Percentiles rank a stretch among this genome's conserved stretches.
These are phyloP conservation scores for Maniola jurtina DNA, from an alignment of 1,140 invertebrate genomes.

Conservation along the genomic window DNA sequence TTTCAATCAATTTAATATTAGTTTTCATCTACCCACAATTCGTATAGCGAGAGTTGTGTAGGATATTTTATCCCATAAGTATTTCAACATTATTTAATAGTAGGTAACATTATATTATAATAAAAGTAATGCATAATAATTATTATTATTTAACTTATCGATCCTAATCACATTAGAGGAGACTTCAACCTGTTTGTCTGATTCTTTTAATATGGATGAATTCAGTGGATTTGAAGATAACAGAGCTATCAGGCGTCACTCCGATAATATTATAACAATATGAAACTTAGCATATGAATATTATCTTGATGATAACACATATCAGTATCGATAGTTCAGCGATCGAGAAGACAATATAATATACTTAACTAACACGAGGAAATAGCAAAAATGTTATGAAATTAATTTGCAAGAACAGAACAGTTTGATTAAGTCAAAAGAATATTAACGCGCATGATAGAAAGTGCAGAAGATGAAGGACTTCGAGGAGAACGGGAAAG, in stretches of 20 bases:
- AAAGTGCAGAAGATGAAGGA: constrained; percentile 23
- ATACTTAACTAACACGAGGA: neutral
- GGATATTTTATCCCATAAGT: too few species aligned
- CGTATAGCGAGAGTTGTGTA: too few species aligned
- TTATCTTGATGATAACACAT: constrained; percentile 11
- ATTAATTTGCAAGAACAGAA: neutral
- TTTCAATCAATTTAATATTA: too few species aligned
- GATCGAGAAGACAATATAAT: neutral
- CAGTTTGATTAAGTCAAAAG: neutral
- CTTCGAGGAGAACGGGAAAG: constrained; percentile 27
- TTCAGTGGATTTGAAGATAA: constrained; percentile 10
- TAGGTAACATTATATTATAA: too few species aligned
- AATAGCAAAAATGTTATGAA: neutral
- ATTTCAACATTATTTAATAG: too few species aligned
- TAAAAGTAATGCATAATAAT: neutral
- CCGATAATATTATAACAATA: constrained; percentile 8
- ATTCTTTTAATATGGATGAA: neutral
- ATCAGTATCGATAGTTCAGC: constrained; percentile 3
- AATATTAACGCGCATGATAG: neutral
- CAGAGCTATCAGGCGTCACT: constrained; percentile 1
- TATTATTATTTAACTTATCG: neutral
- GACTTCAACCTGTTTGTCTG: neutral
- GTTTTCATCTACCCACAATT: too few species aligned
- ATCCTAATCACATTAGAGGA: neutral
- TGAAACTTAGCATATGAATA: constrained; percentile 8